Evolutionary conservation across 2,888 invertebrate genomes (phyloP), one percentile per base, ranked within the genome.

Genomic region (Vesta saturnalis): DNA sequence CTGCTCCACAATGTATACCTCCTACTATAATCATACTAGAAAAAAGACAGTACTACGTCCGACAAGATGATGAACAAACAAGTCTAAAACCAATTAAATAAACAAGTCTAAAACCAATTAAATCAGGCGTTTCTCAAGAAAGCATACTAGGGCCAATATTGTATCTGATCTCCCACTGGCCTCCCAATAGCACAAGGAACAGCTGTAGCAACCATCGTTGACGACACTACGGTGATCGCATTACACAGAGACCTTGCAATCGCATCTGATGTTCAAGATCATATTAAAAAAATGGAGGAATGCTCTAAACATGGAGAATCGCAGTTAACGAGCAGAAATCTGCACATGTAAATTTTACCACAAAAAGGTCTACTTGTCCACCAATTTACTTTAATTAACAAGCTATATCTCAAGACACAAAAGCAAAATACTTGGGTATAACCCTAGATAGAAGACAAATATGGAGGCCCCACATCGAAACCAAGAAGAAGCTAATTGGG

Each of bases 191-290:
- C n/a, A 1, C 6, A 18, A 18, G 39, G 21, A 5, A 58, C 43
- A 39, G 12, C 18, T 16, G 14, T 58, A 39, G 58, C 58, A n/a
- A 58, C 39, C 12, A 43, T 39, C 6, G 58, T 19, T 6, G 58
- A 58, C 19, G 58, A 58, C n/a, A 58, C 39, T 2, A 46, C 19
- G n/a, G n/a, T n/a, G n/a, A n/a, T n/a, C n/a, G n/a, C n/a, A n/a
- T n/a, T n/a, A n/a, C n/a, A n/a, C n/a, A 43, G 1, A 22, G 15
- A 56, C n/a, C 15, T 30, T 14, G 16, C 2, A 19, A 22, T 16
- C 23, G 23, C 56, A 1, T 14, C 56, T 43, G 12, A 3, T 43
- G 43, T 43, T 10, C 43, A 43, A 43, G 12, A 12, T n/a, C 10
- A 43, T 5, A 43, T 5, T 8, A 43, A 43, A 43, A 43, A 43